A percentile compares a stretch with the other conserved stretches of the same genome.
phyloP scores from a whole-genome alignment of 2,113 vertebrate genomes.

The Hippopotamus amphibius region DNA sequence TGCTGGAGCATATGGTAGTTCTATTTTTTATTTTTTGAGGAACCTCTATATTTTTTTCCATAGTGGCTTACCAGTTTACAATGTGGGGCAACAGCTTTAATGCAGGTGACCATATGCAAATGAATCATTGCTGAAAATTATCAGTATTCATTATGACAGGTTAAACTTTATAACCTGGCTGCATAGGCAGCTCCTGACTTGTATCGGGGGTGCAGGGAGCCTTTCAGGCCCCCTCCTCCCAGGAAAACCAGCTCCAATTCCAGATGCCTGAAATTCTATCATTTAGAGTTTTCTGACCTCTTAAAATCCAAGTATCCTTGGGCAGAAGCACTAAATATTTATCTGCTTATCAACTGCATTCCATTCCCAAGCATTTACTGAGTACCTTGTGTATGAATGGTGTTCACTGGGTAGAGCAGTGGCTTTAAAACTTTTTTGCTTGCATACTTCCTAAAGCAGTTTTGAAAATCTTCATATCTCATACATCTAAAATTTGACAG shows the following conservation, averaged over 20 bases:
- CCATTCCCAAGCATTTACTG: not conserved
- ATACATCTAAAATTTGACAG: conserved; percentile 10
- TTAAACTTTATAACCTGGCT: not conserved
- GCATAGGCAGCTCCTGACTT: not conserved
- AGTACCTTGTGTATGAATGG: not conserved
- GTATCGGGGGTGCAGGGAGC: not conserved
- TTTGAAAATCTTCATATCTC: not conserved
- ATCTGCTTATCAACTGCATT: not conserved
- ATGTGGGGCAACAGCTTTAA: not conserved
- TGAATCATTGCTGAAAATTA: not conserved
- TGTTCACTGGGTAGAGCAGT: not conserved
- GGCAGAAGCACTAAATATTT: not conserved
- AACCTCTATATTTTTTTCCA: not conserved
- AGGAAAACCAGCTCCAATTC: not conserved
- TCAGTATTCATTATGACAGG: not conserved
- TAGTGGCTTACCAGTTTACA: not conserved
- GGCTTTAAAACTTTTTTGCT: conserved; percentile 5
- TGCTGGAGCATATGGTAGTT: not conserved
- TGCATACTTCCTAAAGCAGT: not conserved
- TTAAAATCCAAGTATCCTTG: not conserved
- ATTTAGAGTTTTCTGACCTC: not conserved
- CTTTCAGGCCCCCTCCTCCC: not conserved
- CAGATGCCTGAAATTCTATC: not conserved
- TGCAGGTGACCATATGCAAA: not conserved
- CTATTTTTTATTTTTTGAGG: not conserved